Evolutionary conservation across 2,113 vertebrate species (phyloP).

Genomic region (Entomyzon cyanotis): DNA sequence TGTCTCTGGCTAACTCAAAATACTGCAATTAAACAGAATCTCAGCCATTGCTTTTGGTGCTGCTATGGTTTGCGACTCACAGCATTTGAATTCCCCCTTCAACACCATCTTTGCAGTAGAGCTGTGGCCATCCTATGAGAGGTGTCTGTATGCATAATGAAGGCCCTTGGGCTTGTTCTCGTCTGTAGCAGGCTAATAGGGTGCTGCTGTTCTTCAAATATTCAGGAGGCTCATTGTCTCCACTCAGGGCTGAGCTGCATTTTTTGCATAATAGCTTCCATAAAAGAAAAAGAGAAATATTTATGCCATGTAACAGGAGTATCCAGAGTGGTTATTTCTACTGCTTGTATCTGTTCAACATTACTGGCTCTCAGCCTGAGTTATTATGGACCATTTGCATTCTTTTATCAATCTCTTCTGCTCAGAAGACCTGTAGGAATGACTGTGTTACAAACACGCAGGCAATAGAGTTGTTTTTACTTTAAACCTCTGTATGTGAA

Average conservation of each 20-base stretch:
- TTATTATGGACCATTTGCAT: neutral
- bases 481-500: neutral
- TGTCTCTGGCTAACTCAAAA: neutral
- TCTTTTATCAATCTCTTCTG: neutral
- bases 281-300: constrained; percentile 37
- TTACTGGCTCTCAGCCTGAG: neutral
- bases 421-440: constrained; percentile 7
- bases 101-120: neutral
- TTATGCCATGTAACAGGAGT: neutral
- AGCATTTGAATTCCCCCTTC: neutral
- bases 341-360: neutral
- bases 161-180: neutral
- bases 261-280: constrained; percentile 25
- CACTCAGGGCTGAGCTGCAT: neutral
- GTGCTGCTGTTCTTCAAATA: neutral
- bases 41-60: neutral
- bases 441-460: neutral
- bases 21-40: neutral
- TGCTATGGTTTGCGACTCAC: rapidly evolving
- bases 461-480: neutral
- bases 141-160: neutral
- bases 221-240: neutral
- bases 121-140: neutral
- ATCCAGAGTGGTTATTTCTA: constrained; percentile 30
- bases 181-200: neutral